Conservation (phyloP, 2,113 vertebrate genomes). For the Rhineura floridana region DNA sequence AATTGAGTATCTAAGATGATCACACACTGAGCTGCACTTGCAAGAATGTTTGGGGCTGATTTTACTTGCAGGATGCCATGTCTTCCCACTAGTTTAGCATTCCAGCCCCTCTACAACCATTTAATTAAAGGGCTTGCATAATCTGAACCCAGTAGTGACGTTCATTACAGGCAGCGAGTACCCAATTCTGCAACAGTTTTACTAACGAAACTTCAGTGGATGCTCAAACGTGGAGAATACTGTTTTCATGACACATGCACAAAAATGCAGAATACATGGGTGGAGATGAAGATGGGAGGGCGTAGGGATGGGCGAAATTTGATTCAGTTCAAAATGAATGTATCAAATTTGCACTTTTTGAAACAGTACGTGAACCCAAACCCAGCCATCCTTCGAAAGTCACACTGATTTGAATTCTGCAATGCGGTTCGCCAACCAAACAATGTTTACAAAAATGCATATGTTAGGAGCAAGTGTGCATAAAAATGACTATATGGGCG, state of each 20-base stretch:
- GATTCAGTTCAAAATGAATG: no score
- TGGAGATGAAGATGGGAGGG: background rate
- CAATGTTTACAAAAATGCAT: no score
- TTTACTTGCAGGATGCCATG: conserved; percentile 53
- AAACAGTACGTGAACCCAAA: no score
- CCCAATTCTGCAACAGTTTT: conserved; percentile 60
- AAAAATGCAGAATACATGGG: background rate
- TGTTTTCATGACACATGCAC: rapidly evolving
- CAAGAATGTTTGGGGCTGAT: conserved; percentile 21
- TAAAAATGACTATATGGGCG: no score
- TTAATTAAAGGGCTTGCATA: conserved; percentile 72
- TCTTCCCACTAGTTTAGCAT: conserved; percentile 29
- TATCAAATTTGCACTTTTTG: no score
- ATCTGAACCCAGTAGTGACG: conserved; percentile 65
- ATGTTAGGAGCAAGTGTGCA: no score
- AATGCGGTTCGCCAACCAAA: no score
- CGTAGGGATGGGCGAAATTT: no score
- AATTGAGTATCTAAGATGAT: no score
- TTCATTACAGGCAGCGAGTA: conserved; percentile 63
- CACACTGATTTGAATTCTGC: no score
- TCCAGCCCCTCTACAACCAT: conserved; percentile 61
- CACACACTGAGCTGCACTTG: rapidly evolving
- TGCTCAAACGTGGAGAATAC: background rate
- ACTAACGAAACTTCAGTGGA: conserved; percentile 50
- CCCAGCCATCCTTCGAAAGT: no score